Conservation (phyloP, 2,888 invertebrate genomes). For the Diarsia dahlii region DNA sequence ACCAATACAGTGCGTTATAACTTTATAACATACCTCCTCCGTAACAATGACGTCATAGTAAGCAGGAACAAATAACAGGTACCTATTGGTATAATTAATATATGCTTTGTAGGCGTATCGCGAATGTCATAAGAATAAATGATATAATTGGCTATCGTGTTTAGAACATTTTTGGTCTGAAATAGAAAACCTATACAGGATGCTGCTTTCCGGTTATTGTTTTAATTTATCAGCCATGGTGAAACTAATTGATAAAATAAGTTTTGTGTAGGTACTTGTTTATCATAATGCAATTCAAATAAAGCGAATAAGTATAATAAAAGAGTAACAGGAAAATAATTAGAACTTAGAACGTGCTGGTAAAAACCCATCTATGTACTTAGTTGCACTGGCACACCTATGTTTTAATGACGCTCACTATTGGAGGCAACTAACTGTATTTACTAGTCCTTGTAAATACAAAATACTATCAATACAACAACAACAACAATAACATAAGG, state of each 20-base stretch:
- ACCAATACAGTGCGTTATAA: too few species aligned
- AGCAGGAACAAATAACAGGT: not conserved
- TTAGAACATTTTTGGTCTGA: not conserved
- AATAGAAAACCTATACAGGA: constrained; percentile 1
- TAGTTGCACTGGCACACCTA: too few species aligned
- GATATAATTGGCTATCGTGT: not conserved
- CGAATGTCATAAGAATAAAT: not conserved
- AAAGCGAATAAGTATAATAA: not conserved
- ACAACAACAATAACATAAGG: not conserved
- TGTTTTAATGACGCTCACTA: not conserved
- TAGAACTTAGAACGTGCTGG: not conserved
- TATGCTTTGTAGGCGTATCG: not conserved
- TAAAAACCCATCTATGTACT: not conserved
- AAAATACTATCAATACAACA: not conserved
- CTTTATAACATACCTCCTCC: too few species aligned
- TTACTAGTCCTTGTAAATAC: not conserved
- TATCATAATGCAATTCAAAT: not conserved
- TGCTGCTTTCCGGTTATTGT: constrained; percentile 2
- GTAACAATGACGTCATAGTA: not conserved
- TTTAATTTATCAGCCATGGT: not conserved
- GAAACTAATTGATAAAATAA: not conserved
- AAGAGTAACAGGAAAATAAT: constrained; percentile 9
- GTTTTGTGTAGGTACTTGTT: not conserved
- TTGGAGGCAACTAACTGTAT: not conserved
- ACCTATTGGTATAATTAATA: not conserved